Evolutionary conservation across 2,797 vertebrate species (phyloP).

Genomic region (Phrynocephalus forsythii): DNA sequence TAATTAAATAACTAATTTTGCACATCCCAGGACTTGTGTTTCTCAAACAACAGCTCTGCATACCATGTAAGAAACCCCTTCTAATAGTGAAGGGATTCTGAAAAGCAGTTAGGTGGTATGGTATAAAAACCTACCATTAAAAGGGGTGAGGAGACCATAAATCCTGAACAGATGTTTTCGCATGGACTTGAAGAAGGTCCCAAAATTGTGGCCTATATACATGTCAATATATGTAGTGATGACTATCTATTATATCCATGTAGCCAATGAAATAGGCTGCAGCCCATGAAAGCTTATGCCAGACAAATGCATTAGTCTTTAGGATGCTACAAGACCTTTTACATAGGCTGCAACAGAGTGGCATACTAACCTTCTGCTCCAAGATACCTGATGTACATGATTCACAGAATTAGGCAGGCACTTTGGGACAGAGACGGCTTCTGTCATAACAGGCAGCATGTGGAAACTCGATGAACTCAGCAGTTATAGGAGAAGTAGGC

Average conservation of each 20-base stretch:
- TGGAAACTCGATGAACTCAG: neutral
- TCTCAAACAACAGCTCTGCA: neutral
- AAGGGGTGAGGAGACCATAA: too few species aligned
- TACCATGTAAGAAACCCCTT: neutral
- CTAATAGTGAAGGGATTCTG: neutral
- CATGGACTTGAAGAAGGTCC: neutral
- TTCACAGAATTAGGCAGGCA: neutral
- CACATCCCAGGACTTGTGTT: neutral
- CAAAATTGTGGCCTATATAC: neutral
- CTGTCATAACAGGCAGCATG: neutral
- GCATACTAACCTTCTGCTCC: too few species aligned
- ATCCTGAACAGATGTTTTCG: neutral
- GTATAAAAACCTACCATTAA: neutral
- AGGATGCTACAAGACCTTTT: too few species aligned
- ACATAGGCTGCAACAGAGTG: too few species aligned
- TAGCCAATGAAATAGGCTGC: too few species aligned
- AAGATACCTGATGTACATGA: neutral
- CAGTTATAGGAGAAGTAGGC: too few species aligned
- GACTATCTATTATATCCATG: neutral
- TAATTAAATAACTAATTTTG: neutral
- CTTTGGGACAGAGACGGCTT: neutral
- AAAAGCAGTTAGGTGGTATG: neutral
- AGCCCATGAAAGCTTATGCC: too few species aligned
- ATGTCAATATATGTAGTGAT: neutral
- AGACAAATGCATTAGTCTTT: too few species aligned